phyloP scores from a whole-genome alignment of 2,797 vertebrate species.

The Huso huso region DNA sequence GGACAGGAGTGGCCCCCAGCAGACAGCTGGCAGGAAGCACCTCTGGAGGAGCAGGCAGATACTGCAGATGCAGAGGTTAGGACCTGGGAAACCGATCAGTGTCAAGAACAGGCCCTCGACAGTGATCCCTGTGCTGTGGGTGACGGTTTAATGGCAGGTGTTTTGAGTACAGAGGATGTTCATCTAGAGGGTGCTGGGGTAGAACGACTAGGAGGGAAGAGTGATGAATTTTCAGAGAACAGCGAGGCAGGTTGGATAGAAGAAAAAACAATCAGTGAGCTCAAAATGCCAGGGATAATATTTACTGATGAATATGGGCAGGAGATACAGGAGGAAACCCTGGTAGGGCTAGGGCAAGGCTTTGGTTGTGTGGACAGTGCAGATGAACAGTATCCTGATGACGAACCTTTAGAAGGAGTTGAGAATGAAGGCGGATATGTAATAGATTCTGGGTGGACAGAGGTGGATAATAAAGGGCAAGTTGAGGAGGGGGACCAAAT shows the following conservation, averaged over 20 bases:
- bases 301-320: constrained; percentile 57
- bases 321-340: constrained; percentile 36
- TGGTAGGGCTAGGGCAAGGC: constrained; percentile 24
- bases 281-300: constrained; percentile 54
- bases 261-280: constrained; percentile 11
- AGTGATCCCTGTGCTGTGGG: constrained; percentile 35
- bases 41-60: constrained; percentile 38
- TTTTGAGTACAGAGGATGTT: constrained; percentile 13
- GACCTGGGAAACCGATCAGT: constrained; percentile 43
- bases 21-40: constrained; percentile 40
- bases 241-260: constrained; percentile 31
- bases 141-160: constrained; percentile 18
- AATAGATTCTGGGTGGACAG: constrained; percentile 33
- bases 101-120: constrained; percentile 40
- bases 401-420: constrained; percentile 27
- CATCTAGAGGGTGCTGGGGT: constrained; percentile 16
- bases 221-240: constrained; percentile 22
- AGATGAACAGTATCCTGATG: no score
- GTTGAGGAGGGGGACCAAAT: constrained; percentile 42
- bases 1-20: constrained; percentile 43
- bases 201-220: constrained; percentile 27
- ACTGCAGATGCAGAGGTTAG: constrained; percentile 52
- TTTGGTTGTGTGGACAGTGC: constrained; percentile 8
- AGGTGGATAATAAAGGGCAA: constrained; percentile 40
- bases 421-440: constrained; percentile 39